Percentiles rank a stretch among this genome's conserved stretches.
These are phyloP conservation scores for Mixornis gularis DNA, from an alignment of 2,113 vertebrate species.

Conservation along the genomic window DNA sequence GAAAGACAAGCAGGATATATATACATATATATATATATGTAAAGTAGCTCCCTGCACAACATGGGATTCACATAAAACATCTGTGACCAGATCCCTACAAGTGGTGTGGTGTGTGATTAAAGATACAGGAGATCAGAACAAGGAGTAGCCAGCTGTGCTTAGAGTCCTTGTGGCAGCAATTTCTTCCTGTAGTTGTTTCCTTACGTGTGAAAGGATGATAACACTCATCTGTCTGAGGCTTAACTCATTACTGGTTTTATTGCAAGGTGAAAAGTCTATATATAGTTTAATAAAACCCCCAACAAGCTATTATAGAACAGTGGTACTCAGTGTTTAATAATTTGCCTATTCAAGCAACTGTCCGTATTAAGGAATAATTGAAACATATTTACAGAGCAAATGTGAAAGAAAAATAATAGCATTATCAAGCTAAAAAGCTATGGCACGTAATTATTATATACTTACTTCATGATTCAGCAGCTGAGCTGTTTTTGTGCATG, in stretches of 20 bases:
- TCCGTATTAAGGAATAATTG: background rate
- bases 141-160: background rate
- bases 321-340: background rate
- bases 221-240: background rate
- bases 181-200: background rate
- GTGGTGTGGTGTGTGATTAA: background rate
- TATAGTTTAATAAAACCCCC: background rate
- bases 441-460: background rate
- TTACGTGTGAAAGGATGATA: background rate
- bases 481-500: slow-evolving; percentile 48
- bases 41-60: background rate
- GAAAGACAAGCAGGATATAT: background rate
- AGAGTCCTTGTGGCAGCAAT: background rate
- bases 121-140: background rate
- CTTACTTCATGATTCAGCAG: slow-evolving; percentile 60
- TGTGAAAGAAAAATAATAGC: slow-evolving; percentile 11
- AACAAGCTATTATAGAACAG: background rate
- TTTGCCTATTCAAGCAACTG: background rate
- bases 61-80: background rate
- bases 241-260: background rate
- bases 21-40: background rate
- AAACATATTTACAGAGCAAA: slow-evolving; percentile 16
- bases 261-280: slow-evolving; percentile 8
- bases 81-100: background rate
- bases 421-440: background rate